phyloP scores from a whole-genome alignment of 2,113 vertebrate species.

The Suricata suricatta region DNA sequence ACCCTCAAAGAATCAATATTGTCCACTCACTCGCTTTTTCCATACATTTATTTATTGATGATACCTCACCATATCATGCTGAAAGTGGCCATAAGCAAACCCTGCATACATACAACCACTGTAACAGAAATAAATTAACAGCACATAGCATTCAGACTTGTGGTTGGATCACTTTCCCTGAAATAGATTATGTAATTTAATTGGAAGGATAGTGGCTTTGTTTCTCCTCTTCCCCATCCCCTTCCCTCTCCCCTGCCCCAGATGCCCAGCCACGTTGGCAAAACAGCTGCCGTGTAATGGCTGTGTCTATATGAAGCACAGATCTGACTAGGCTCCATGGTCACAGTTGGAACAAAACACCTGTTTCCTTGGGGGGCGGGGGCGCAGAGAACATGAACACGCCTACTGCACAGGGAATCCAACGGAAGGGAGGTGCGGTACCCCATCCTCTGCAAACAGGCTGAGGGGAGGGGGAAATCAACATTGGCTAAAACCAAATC shows the following conservation, averaged over 20 bases:
- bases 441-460: background rate
- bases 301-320: background rate
- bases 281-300: accelerated
- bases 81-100: background rate
- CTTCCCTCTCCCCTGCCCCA: background rate
- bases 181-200: too few relatives aligned
- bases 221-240: background rate
- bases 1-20: background rate
- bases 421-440: accelerated
- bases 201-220: background rate
- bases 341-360: background rate
- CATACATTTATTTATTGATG: accelerated
- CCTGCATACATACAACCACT: too few relatives aligned
- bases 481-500: background rate
- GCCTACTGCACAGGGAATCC: background rate
- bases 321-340: accelerated
- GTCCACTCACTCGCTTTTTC: accelerated
- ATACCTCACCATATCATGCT: background rate
- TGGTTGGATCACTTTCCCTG: background rate
- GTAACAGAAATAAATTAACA: background rate
- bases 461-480: background rate
- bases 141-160: too few relatives aligned
- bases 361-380: background rate
- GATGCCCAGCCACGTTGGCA: too few relatives aligned
- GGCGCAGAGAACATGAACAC: accelerated